These are phyloP conservation scores for Drymonia ruficornis DNA, from an alignment of 2,888 invertebrate genomes.

Conservation along the genomic window DNA sequence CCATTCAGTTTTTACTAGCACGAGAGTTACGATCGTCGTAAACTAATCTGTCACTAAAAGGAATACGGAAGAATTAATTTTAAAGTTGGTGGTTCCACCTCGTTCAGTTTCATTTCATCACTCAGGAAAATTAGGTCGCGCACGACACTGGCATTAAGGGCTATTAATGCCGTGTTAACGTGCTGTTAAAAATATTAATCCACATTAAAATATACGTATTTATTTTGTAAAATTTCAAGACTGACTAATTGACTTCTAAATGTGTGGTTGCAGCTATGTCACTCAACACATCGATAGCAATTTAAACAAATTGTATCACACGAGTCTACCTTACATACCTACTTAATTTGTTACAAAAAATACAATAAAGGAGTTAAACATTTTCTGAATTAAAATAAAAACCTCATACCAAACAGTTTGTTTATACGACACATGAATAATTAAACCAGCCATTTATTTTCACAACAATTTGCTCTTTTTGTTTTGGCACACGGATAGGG, in stretches of 20 bases:
- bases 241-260: constrained; percentile 42
- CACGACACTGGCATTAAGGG: constrained; percentile 59
- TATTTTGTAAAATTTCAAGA: constrained; percentile 39
- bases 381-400: not conserved
- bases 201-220: constrained; percentile 44
- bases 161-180: constrained; percentile 75
- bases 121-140: constrained; percentile 60
- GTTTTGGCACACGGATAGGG: constrained; percentile 46
- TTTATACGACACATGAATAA: not conserved
- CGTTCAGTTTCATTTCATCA: constrained; percentile 57
- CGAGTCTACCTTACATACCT: not conserved
- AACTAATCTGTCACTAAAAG: constrained; percentile 59
- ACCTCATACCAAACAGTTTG: not conserved
- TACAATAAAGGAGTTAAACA: not conserved
- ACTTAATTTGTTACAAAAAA: no score
- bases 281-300: constrained; percentile 17
- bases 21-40: constrained; percentile 53
- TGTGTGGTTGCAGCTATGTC: constrained; percentile 28
- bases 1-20: constrained; percentile 40
- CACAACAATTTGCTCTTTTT: constrained; percentile 35
- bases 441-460: not conserved
- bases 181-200: constrained; percentile 61
- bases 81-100: constrained; percentile 50
- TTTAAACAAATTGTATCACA: constrained; percentile 7
- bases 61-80: constrained; percentile 60